Evolutionary conservation across 64 coral and sea anemone genomes (phyloP).

Genomic region (Acropora yongei): DNA sequence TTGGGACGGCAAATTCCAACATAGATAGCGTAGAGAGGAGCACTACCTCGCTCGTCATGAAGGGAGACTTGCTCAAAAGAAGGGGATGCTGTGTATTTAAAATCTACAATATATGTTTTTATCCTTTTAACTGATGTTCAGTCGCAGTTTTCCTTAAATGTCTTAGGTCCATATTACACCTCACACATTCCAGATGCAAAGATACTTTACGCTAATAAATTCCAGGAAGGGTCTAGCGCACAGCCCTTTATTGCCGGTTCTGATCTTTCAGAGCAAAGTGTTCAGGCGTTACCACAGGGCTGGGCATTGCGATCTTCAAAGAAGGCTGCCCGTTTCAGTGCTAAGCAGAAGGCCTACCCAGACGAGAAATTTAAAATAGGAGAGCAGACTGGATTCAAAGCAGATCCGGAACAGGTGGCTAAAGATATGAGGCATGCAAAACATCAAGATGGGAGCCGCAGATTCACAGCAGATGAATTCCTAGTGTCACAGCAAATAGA

Average conservation of each 20-base stretch:
- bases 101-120: not conserved
- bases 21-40: not conserved
- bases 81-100: not conserved
- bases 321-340: constrained; percentile 54
- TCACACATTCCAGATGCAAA: constrained; percentile 27
- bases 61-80: not conserved
- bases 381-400: constrained; percentile 3
- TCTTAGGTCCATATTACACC: constrained; percentile 4
- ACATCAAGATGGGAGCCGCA: constrained; percentile 26
- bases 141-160: not conserved
- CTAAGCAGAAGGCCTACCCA: constrained; percentile 56
- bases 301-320: constrained; percentile 53
- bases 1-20: not conserved
- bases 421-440: constrained; percentile 59
- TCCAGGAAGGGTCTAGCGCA: constrained; percentile 34
- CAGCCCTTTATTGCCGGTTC: constrained; percentile 39
- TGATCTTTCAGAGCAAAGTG: not conserved
- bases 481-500: constrained; percentile 51
- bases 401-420: constrained; percentile 42
- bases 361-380: constrained; percentile 77
- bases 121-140: not conserved
- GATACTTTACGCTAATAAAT: constrained; percentile 28
- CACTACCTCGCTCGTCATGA: not conserved
- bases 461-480: constrained; percentile 49
- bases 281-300: not conserved